phyloP scores from a whole-genome alignment of 2,888 invertebrate genomes.

The Hypercompe scribonia region DNA sequence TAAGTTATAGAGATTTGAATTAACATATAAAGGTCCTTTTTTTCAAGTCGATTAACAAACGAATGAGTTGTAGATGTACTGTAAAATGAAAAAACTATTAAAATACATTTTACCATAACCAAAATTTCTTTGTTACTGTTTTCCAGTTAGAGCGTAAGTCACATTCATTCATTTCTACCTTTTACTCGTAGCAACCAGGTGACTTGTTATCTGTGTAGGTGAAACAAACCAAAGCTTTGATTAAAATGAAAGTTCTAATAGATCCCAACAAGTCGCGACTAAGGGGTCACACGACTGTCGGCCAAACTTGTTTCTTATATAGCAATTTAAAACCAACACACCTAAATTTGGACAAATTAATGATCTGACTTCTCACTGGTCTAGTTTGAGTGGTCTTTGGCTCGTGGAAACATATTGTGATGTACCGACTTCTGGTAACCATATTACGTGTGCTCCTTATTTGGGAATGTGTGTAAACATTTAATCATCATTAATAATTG shows the following conservation, averaged over 20 bases:
- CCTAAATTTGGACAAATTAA: slow-evolving; percentile 58
- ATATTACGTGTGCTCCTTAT: not conserved
- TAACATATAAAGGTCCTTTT: too few relatives aligned
- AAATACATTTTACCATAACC: not conserved
- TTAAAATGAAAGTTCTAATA: slow-evolving; percentile 64
- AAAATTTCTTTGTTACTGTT: not conserved
- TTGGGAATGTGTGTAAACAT: not conserved
- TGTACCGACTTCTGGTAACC: slow-evolving; percentile 25
- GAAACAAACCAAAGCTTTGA: slow-evolving; percentile 22
- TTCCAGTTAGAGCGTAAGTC: not conserved
- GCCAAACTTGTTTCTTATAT: slow-evolving; percentile 62
- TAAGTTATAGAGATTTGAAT: too few relatives aligned
- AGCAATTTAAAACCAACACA: slow-evolving; percentile 58
- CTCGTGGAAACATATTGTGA: slow-evolving; percentile 38
- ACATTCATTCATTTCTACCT: slow-evolving; percentile 3
- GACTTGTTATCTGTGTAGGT: slow-evolving; percentile 5
- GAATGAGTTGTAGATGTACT: too few relatives aligned
- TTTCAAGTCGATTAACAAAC: too few relatives aligned
- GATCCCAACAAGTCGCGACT: slow-evolving; percentile 60
- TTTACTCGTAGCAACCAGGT: slow-evolving; percentile 2
- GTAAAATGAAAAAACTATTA: not conserved
- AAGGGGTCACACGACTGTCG: slow-evolving; percentile 65
- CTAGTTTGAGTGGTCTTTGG: slow-evolving; percentile 49
- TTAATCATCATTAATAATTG: not conserved
- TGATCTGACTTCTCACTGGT: slow-evolving; percentile 40